A percentile compares a stretch with the other conserved stretches of the same genome.
Evolutionary conservation across 2,113 vertebrate genomes (phyloP).

Genomic region (Charina bottae): DNA sequence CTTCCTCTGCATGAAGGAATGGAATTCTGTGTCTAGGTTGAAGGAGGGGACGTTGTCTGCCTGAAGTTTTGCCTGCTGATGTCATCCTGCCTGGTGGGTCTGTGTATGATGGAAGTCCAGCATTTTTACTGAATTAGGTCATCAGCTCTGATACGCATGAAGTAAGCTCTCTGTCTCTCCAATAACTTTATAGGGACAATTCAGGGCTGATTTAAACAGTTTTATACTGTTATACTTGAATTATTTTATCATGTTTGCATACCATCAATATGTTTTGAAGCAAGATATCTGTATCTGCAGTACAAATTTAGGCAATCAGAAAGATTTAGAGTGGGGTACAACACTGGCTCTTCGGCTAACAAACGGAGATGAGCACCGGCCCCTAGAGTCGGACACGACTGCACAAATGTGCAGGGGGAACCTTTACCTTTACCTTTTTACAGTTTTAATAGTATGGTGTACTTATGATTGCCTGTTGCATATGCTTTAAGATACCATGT

Average conservation of each 20-base stretch:
- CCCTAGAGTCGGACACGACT: no score
- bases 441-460: background rate
- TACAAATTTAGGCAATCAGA: background rate
- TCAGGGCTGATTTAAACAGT: background rate
- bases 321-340: background rate
- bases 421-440: no score
- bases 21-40: background rate
- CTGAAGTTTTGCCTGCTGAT: background rate
- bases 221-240: background rate
- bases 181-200: background rate
- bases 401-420: no score
- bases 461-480: background rate
- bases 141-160: background rate
- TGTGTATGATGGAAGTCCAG: background rate
- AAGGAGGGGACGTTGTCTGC: background rate
- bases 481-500: background rate
- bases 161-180: background rate
- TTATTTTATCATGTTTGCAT: background rate
- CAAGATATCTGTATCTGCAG: background rate
- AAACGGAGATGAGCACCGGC: no score
- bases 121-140: background rate
- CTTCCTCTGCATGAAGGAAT: background rate
- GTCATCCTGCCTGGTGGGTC: background rate
- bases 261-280: background rate
- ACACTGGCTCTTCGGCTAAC: no score